Percentiles rank a stretch among this genome's conserved stretches.
Evolutionary conservation across 2,113 vertebrate species (phyloP).

Genomic region (Origma solitaria): DNA sequence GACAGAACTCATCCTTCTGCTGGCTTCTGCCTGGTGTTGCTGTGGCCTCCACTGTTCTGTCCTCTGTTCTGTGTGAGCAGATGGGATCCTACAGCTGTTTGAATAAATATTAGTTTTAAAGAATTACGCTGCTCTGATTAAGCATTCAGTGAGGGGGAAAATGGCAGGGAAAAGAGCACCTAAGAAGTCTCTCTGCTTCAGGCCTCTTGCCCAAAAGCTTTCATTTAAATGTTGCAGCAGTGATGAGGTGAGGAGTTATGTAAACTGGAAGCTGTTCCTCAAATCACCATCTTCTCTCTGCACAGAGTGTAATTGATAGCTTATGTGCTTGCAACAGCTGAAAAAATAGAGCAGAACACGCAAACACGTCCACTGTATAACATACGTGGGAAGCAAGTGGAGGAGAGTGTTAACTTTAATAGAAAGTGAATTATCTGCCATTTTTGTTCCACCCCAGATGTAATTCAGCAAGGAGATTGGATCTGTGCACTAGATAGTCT

Average conservation of each 20-base stretch:
- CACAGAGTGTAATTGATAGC: conserved; percentile 57
- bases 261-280: conserved; percentile 14
- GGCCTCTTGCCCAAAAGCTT: conserved; percentile 43
- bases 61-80: conserved; percentile 10
- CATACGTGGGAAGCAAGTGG: conserved; percentile 40
- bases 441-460: conserved; percentile 32
- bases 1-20: conserved; percentile 46
- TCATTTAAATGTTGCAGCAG: conserved; percentile 23
- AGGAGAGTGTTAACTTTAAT: conserved; percentile 43
- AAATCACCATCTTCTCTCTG: conserved; percentile 55
- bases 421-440: conserved; percentile 35
- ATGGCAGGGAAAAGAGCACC: background rate
- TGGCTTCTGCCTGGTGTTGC: conserved; percentile 26
- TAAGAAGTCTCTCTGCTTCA: background rate
- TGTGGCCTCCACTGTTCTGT: background rate
- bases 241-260: conserved; percentile 41
- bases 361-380: background rate
- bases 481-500: background rate
- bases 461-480: conserved; percentile 53
- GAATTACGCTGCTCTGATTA: conserved; percentile 66
- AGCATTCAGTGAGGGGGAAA: conserved; percentile 11
- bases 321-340: conserved; percentile 70
- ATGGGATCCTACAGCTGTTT: conserved; percentile 45
- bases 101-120: conserved; percentile 62
- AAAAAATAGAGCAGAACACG: conserved; percentile 67